A percentile compares a stretch with the other conserved stretches of the same genome.
These are phyloP conservation scores for Rhegmatorhina hoffmannsi DNA, from an alignment of 2,113 vertebrate species.

Conservation along the genomic window DNA sequence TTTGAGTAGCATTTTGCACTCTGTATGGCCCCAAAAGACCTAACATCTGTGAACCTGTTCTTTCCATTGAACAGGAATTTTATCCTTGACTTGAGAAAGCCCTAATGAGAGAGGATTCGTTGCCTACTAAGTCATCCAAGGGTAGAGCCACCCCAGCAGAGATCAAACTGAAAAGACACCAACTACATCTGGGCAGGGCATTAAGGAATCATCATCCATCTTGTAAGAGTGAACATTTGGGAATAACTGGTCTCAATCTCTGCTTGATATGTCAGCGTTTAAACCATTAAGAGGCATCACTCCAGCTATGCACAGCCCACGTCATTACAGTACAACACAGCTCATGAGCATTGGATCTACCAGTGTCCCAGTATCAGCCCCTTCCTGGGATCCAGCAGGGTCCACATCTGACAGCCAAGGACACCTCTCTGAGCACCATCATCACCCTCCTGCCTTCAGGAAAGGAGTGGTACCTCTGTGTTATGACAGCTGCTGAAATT, in stretches of 20 bases:
- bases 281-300: not conserved
- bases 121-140: not conserved
- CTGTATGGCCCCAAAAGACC: not conserved
- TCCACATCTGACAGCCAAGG: not conserved
- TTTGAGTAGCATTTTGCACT: not conserved
- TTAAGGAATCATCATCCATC: fast-evolving
- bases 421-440: fast-evolving
- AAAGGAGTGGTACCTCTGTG: not conserved
- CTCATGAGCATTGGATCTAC: fast-evolving
- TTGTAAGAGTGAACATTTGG: not conserved
- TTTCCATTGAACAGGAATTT: not conserved
- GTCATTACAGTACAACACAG: fast-evolving
- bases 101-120: not conserved
- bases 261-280: not conserved
- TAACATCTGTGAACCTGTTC: not conserved
- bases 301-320: not conserved
- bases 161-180: not conserved
- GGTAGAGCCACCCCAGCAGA: not conserved
- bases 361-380: not conserved
- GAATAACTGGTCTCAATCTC: not conserved
- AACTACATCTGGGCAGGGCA: not conserved
- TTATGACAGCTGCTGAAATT: not conserved
- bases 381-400: not conserved
- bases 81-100: not conserved
- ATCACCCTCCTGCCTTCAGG: not conserved